phyloP scores from a whole-genome alignment of 2,797 vertebrate genomes.

The Platyrinchus mystaceus region DNA sequence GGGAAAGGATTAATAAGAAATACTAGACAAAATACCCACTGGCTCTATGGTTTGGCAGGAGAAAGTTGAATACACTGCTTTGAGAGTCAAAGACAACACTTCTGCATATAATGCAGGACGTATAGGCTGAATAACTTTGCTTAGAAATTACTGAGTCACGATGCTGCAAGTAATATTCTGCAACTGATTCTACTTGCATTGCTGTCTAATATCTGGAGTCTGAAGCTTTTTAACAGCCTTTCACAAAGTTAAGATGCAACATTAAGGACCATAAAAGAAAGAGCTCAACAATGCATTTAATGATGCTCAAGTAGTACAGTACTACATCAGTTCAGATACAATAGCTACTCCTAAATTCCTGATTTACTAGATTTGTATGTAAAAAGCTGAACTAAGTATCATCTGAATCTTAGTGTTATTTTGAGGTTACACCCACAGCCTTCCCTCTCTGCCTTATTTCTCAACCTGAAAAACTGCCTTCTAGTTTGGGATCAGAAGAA shows the following conservation, averaged over 20 bases:
- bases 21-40: background rate
- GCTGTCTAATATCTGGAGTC: background rate
- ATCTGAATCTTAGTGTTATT: background rate
- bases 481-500: background rate
- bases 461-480: background rate
- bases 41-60: background rate
- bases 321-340: background rate
- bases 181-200: background rate
- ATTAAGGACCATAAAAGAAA: background rate
- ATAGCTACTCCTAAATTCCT: background rate
- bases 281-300: background rate
- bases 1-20: background rate
- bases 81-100: background rate
- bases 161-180: background rate
- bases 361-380: background rate
- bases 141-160: background rate
- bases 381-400: background rate
- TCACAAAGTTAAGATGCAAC: background rate
- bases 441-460: background rate
- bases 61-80: background rate
- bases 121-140: background rate
- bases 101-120: background rate
- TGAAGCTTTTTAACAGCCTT: background rate
- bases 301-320: background rate
- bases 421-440: fast-evolving